Evolutionary conservation across 2,888 invertebrate species (phyloP).

Genomic region (Tanytarsus gracilentus): DNA sequence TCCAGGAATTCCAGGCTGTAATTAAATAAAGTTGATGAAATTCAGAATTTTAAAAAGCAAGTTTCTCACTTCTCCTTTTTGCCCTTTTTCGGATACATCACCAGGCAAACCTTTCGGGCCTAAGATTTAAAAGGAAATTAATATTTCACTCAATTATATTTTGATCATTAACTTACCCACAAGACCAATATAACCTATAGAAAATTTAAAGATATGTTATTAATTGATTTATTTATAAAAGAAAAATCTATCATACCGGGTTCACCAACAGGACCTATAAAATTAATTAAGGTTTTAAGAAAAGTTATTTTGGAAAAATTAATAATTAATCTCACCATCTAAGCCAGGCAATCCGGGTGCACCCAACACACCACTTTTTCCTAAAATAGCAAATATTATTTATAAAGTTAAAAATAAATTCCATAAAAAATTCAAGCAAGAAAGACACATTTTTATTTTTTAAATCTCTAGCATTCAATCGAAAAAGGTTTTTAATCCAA

Average conservation of each 20-base stretch:
- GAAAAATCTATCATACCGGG: too few relatives aligned
- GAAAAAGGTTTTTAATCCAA: not conserved
- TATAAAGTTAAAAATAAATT: too few relatives aligned
- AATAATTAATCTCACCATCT: slow-evolving; percentile 50
- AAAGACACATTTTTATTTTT: too few relatives aligned
- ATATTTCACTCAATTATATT: too few relatives aligned
- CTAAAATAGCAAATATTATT: not conserved
- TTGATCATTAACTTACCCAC: too few relatives aligned
- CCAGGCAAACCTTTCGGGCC: slow-evolving; percentile 71
- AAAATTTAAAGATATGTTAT: too few relatives aligned
- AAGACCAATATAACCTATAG: slow-evolving; percentile 51
- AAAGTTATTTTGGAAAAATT: too few relatives aligned
- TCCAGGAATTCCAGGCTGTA: slow-evolving; percentile 35
- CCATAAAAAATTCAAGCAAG: not conserved
- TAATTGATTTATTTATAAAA: too few relatives aligned
- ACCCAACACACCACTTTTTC: slow-evolving; percentile 39
- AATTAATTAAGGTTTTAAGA: too few relatives aligned
- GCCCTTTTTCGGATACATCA: slow-evolving; percentile 70
- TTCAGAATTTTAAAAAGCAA: slow-evolving; percentile 34
- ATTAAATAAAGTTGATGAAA: not conserved
- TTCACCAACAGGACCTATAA: too few relatives aligned
- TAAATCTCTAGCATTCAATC: not conserved
- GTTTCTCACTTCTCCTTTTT: slow-evolving; percentile 60
- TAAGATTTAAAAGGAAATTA: too few relatives aligned
- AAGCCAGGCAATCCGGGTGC: slow-evolving; percentile 46